Base-by-base conservation (phyloP, 92 coral and sea anemone genomes). In the Plumapathes pennacea region DNA sequence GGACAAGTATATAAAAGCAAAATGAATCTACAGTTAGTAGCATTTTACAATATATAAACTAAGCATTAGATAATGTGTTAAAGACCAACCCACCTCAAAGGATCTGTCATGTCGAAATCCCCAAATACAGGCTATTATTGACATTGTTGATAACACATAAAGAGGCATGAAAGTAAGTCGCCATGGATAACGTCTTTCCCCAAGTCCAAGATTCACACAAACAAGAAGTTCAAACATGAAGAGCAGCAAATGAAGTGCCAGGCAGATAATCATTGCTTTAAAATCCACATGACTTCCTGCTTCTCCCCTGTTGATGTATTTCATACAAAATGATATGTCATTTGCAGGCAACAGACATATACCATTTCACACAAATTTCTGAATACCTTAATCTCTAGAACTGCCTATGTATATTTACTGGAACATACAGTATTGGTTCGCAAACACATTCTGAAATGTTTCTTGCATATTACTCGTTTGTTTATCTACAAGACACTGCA, bases 21-120 rank as follows among this genome's bases (percentile, higher is more conserved):
- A n/a, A n/a, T n/a, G n/a, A n/a, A n/a, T n/a, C n/a, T n/a, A n/a
- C n/a, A n/a, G n/a, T n/a, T n/a, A n/a, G n/a, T n/a, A n/a, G n/a
- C n/a, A n/a, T n/a, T n/a, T n/a, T n/a, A n/a, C n/a, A n/a, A n/a
- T n/a, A n/a, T n/a, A n/a, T n/a, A n/a, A n/a, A n/a, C n/a, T n/a
- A n/a, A n/a, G n/a, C n/a, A n/a, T n/a, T 44, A 44, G 19, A 44
- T 7, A 28, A n/a, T 3, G 6, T 7, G 8, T 7, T 45, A 26
- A 10, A 26, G 22, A 11, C n/a, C 5, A 19, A 43, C 86, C 42
- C 67, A 94, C 99, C 90, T 94, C 99, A 3, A 94, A 96, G 25
- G 99, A 88, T 75, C 99, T 80, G 78, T 88, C 99, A 77, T 94
- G 99, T 33, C 99, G 57, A 38, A 94, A 85, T 30, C 92, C 96